These are phyloP conservation scores for Globicephala melas DNA, from an alignment of 2,113 vertebrate genomes.

Conservation along the genomic window DNA sequence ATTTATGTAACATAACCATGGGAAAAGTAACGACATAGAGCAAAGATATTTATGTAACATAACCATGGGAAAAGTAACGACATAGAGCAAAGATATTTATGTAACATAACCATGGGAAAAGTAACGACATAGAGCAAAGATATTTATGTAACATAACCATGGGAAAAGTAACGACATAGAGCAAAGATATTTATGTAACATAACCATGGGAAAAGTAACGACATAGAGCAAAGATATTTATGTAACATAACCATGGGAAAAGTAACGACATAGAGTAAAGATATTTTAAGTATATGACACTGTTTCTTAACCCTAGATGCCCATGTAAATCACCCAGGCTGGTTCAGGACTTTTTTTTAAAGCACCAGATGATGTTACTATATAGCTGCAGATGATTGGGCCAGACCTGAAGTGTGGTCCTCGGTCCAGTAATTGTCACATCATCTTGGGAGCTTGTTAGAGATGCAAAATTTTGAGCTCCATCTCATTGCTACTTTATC, in stretches of 20 bases:
- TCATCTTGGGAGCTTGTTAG: background rate
- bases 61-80: background rate
- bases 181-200: background rate
- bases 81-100: background rate
- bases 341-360: background rate
- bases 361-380: background rate
- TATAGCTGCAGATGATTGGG: background rate
- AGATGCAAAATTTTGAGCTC: background rate
- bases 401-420: background rate
- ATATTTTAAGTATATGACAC: fast-evolving
- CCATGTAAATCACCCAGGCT: background rate
- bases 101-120: no score
- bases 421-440: background rate
- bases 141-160: fast-evolving
- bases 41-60: background rate
- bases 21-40: background rate
- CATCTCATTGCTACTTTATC: background rate
- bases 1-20: background rate
- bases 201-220: no score
- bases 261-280: background rate
- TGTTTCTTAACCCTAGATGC: background rate
- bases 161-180: background rate
- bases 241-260: background rate
- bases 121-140: no score
- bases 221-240: no score